Evolutionary conservation across 2,113 vertebrate genomes (phyloP).

Genomic region (Phrynosoma platyrhinos): DNA sequence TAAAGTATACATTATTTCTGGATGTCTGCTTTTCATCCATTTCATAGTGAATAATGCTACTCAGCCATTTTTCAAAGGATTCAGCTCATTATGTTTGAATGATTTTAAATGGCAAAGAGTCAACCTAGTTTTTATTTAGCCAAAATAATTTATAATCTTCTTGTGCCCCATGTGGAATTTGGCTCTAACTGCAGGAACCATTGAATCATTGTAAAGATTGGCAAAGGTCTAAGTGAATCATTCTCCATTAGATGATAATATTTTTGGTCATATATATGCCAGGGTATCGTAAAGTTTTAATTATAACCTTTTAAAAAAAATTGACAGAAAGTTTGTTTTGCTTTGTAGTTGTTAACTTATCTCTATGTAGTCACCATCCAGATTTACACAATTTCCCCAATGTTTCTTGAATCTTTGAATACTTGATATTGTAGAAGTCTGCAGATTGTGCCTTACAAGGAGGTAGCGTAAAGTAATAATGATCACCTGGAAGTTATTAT

Average conservation of each 20-base stretch:
- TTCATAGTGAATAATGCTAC: neutral
- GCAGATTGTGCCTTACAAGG: too few species aligned
- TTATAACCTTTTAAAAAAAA: too few species aligned
- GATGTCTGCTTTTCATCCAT: neutral
- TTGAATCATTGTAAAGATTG: neutral
- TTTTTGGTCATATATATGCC: neutral
- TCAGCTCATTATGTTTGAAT: conserved; percentile 19
- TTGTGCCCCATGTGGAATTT: conserved; percentile 29
- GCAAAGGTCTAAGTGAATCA: neutral
- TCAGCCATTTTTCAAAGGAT: conserved; percentile 4
- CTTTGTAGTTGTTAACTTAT: too few species aligned
- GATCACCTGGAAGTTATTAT: too few species aligned
- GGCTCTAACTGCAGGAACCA: conserved; percentile 16
- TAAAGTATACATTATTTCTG: neutral
- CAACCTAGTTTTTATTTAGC: conserved; percentile 14
- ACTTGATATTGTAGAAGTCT: too few species aligned
- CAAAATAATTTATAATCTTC: conserved; percentile 10
- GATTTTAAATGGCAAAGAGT: neutral
- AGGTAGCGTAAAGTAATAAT: too few species aligned
- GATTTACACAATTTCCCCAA: too few species aligned
- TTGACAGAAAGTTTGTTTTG: too few species aligned
- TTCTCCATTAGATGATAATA: neutral
- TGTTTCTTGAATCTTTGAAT: too few species aligned
- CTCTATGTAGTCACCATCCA: too few species aligned
- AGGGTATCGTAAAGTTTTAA: too few species aligned